Percentiles rank a stretch among this genome's conserved stretches.
phyloP scores from a whole-genome alignment of 2,113 vertebrate species.

The Anguilla rostrata region DNA sequence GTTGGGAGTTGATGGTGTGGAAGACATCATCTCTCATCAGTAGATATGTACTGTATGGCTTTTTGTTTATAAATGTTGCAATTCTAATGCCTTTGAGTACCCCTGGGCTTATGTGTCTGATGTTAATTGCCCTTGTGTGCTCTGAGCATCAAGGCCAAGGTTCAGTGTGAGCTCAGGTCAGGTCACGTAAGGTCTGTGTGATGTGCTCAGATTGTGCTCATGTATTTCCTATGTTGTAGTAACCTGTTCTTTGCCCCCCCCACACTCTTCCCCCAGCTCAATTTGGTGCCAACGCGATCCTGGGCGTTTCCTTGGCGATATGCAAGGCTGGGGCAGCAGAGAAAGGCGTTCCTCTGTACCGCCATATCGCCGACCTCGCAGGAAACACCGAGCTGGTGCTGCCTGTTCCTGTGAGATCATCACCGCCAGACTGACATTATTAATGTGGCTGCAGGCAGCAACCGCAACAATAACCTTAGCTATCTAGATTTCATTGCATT shows the following conservation, averaged over 20 bases:
- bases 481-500: background rate
- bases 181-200: too few species aligned
- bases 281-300: slow-evolving; percentile 89
- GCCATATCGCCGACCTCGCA: slow-evolving; percentile 88
- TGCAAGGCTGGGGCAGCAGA: slow-evolving; percentile 90
- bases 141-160: too few species aligned
- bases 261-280: slow-evolving; percentile 71
- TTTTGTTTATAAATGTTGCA: background rate
- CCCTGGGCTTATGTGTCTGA: background rate
- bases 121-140: too few species aligned
- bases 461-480: background rate
- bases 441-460: background rate
- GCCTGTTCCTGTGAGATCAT: slow-evolving; percentile 82
- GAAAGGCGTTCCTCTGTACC: slow-evolving; percentile 83
- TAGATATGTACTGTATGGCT: too few species aligned
- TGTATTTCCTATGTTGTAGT: background rate
- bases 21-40: background rate
- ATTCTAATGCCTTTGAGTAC: background rate
- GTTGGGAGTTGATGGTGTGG: background rate
- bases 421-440: background rate
- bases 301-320: slow-evolving; percentile 85
- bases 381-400: slow-evolving; percentile 87
- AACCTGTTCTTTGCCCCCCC: slow-evolving; percentile 39
- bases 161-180: too few species aligned
- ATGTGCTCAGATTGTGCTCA: too few species aligned